These are phyloP conservation scores for Lathamus discolor DNA, from an alignment of 2,113 vertebrate species.

Conservation along the genomic window DNA sequence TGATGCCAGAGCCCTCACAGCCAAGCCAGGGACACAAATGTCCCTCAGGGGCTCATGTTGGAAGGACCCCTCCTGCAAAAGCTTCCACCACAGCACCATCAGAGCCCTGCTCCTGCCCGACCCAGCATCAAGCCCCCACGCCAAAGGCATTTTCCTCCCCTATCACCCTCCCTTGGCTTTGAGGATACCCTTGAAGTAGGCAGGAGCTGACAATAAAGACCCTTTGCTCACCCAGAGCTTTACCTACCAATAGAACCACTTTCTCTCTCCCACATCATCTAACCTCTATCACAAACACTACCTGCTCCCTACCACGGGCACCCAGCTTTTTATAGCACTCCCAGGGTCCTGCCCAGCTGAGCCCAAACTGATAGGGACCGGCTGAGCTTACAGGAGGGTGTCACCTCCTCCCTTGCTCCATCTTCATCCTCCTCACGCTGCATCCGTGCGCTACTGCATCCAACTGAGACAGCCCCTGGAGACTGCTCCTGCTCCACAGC, in stretches of 20 bases:
- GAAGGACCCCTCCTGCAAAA: background rate
- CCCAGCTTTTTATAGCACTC: background rate
- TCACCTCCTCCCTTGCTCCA: background rate
- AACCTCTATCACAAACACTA: rapidly evolving
- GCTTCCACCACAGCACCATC: background rate
- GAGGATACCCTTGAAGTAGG: background rate
- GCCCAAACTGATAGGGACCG: background rate
- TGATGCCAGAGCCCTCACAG: background rate
- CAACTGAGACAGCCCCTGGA: background rate
- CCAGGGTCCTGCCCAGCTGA: background rate
- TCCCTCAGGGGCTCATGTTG: background rate
- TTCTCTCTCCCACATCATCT: rapidly evolving
- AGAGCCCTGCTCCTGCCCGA: background rate
- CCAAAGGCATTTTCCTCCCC: background rate
- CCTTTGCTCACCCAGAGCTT: background rate
- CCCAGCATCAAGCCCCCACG: background rate
- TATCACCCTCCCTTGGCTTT: background rate
- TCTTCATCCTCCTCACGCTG: background rate
- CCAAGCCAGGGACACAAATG: background rate
- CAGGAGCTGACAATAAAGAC: background rate
- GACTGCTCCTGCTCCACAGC: background rate
- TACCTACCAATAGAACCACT: background rate
- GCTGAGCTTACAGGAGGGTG: background rate
- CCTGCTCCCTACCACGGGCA: rapidly evolving
- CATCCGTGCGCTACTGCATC: background rate